Evolutionary conservation across 2,888 invertebrate species (phyloP), one percentile per base, ranked within the genome.

Genomic region (Subacronicta megacephala): DNA sequence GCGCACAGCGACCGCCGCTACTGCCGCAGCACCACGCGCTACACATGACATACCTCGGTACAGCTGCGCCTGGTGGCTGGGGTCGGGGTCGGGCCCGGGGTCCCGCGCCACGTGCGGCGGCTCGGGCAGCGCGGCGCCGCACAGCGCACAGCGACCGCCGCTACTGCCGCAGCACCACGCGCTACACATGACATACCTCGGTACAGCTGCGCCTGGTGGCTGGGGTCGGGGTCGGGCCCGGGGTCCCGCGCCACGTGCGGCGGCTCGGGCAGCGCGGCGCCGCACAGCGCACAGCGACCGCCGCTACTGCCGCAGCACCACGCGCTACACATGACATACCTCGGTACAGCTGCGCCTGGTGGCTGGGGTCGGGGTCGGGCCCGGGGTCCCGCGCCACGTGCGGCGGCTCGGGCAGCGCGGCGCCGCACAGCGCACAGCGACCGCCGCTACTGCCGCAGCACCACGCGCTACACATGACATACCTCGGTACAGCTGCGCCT

Each of bases 261-360:
- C 54, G 77, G 81, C 57, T 84, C 31, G 3, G 5, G 17, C 13
- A 29, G 13, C n/a, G 43, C 20, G 16, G 16, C 16, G 45, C 33
- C 33, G 20, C 7, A 50, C 16, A 31, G 31, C 83, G 57, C 81
- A 81, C 84, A 89, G 71, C 77, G 80, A 43, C 12, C 38, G 71
- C 70, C 75, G 77, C 68, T 72, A 75, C 69, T 68, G 33, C 89
- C 87, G 83, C 92, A 93, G 29, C 26, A 10, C 10, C 90, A n/a
- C 31, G 31, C n/a, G 31, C 31, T n/a, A n/a, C 31, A 31, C 31
- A n/a, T 0, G 1, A 31, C 31, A n/a, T 61, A 86, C 87, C 85
- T 69, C 77, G 63, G 45, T 80, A 84, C 9, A 81, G 69, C 51
- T 77, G 78, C 50, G 70, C 62, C 56, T 75, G 65, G 13, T 44